Percentiles rank a stretch among this genome's conserved stretches.
phyloP scores from a whole-genome alignment of 2,797 vertebrate genomes.

The Cottoperca gobio region DNA sequence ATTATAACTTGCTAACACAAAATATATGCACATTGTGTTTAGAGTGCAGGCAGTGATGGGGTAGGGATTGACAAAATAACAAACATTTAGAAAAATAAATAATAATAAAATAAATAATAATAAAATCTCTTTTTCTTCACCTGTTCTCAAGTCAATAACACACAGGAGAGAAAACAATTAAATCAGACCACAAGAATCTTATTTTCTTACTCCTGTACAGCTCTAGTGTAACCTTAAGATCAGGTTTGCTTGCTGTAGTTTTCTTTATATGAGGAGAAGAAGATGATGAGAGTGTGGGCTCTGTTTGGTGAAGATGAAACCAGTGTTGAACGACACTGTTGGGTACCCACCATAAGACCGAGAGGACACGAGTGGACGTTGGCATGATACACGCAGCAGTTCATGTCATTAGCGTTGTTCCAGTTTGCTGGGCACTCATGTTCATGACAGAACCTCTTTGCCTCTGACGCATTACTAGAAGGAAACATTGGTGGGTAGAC shows the following conservation, averaged over 20 bases:
- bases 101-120: too few relatives aligned
- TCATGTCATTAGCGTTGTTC: constrained; percentile 83
- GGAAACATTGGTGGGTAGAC: background rate
- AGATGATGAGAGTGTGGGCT: background rate
- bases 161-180: too few relatives aligned
- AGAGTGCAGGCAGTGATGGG: too few relatives aligned
- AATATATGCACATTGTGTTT: too few relatives aligned
- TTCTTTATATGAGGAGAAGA: background rate
- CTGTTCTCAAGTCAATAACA: too few relatives aligned
- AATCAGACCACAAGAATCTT: too few relatives aligned
- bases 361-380: constrained; percentile 81
- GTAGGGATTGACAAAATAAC: too few relatives aligned
- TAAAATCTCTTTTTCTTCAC: too few relatives aligned
- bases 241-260: background rate
- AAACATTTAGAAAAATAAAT: too few relatives aligned
- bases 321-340: background rate
- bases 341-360: constrained; percentile 71
- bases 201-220: too few relatives aligned
- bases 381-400: constrained; percentile 82
- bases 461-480: constrained; percentile 77
- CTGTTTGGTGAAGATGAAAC: background rate
- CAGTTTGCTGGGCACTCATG: constrained; percentile 81
- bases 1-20: too few relatives aligned
- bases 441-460: constrained; percentile 81
- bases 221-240: background rate